Evolutionary conservation across 1,140 invertebrate species (phyloP).

Genomic region (Ylistrum balloti): DNA sequence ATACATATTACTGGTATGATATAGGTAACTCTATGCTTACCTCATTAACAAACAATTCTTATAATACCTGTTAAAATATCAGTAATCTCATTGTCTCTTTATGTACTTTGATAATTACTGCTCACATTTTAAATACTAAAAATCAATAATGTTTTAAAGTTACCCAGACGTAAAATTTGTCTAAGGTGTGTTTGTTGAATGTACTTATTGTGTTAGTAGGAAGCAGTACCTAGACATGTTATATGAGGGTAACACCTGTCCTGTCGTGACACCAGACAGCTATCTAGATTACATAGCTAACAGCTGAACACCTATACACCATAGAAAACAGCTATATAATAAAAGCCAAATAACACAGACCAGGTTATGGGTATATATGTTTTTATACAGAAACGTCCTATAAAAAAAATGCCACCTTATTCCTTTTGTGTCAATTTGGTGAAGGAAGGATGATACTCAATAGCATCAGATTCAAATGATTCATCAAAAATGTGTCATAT

Average conservation of each 20-base stretch:
- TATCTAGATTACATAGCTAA: neutral
- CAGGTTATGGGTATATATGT: neutral
- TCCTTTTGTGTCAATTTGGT: too few relatives aligned
- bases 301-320: neutral
- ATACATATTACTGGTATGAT: neutral
- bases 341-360: neutral
- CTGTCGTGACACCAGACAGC: neutral
- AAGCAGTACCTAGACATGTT: neutral
- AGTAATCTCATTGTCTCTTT: neutral
- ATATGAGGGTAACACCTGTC: neutral
- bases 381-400: neutral
- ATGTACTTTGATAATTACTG: neutral
- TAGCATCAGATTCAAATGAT: too few relatives aligned
- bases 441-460: too few relatives aligned
- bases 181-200: neutral
- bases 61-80: too few relatives aligned
- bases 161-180: neutral
- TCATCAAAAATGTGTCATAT: too few relatives aligned
- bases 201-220: neutral
- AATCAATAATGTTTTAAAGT: slow-evolving; percentile 9
- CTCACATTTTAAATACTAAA: neutral
- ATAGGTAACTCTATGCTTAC: neutral
- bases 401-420: neutral
- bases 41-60: neutral
- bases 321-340: neutral